These are phyloP conservation scores for Scaptomyza caliginosa DNA, from an alignment of 2,888 invertebrate genomes.

Conservation along the genomic window DNA sequence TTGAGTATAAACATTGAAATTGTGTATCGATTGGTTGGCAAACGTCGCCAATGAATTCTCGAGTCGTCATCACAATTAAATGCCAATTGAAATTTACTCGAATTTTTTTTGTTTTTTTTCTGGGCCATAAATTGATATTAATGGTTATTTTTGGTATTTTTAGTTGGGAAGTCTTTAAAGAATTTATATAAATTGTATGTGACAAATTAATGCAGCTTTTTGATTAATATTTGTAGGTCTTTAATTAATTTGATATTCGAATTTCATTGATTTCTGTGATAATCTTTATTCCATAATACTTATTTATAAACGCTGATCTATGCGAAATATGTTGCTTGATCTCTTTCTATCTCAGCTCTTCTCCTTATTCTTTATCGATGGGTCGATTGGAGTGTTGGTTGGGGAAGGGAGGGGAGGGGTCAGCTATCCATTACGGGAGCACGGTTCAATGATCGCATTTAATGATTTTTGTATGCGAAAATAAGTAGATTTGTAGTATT, in stretches of 20 bases:
- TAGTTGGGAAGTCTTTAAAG: conserved; percentile 35
- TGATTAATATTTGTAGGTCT: conserved; percentile 63
- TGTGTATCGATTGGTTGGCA: conserved; percentile 71
- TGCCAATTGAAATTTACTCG: conserved; percentile 69
- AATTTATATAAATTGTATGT: conserved; percentile 58
- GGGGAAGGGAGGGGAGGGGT: too few relatives aligned
- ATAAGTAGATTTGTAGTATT: conserved; percentile 73
- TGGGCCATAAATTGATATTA: conserved; percentile 67
- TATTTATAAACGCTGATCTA: conserved; percentile 68
- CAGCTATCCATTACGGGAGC: conserved; percentile 54
- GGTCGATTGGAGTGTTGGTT: neutral
- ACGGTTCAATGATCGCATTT: conserved; percentile 76
- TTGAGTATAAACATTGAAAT: conserved; percentile 46
- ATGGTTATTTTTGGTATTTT: conserved; percentile 37
- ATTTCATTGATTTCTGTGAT: conserved; percentile 43
- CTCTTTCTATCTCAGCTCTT: conserved; percentile 1
- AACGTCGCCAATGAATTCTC: conserved; percentile 66
- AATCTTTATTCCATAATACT: conserved; percentile 59
- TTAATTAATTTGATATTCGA: conserved; percentile 35
- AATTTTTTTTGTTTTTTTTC: conserved; percentile 21
- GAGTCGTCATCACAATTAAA: conserved; percentile 70
- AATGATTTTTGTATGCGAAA: conserved; percentile 79
- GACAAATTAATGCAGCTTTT: conserved; percentile 66
- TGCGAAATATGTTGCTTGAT: conserved; percentile 24
- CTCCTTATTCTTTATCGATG: neutral